Conservation (phyloP, 2,888 invertebrate species). For the Platerodrilus igneus region DNA sequence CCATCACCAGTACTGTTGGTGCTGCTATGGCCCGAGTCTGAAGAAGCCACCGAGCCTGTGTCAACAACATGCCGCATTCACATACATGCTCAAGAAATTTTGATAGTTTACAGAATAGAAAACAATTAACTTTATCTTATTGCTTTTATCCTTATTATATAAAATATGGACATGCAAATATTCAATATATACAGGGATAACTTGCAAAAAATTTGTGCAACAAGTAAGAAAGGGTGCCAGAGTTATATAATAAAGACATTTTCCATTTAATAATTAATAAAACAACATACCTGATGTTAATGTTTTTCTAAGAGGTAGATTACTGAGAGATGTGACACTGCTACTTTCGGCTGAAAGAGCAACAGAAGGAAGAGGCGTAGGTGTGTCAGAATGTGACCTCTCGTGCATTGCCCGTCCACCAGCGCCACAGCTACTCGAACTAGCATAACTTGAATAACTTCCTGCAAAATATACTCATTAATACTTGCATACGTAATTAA, state of each 20-base stretch:
- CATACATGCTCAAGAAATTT: slow-evolving; percentile 31
- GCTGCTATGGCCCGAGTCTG: slow-evolving; percentile 85
- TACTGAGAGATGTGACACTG: slow-evolving; percentile 88
- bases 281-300: slow-evolving; percentile 59
- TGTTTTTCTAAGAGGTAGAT: slow-evolving; percentile 82
- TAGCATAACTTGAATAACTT: slow-evolving; percentile 54
- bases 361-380: slow-evolving; percentile 76
- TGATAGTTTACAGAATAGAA: slow-evolving; percentile 7
- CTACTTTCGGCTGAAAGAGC: slow-evolving; percentile 92
- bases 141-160: too few species aligned
- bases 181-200: too few species aligned
- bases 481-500: too few species aligned
- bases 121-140: too few species aligned
- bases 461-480: too few species aligned
- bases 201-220: too few species aligned
- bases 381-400: slow-evolving; percentile 85
- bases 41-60: slow-evolving; percentile 83
- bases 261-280: slow-evolving; percentile 6
- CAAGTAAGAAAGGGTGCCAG: too few species aligned
- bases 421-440: slow-evolving; percentile 46
- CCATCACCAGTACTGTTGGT: slow-evolving; percentile 58
- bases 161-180: too few species aligned
- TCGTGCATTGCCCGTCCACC: slow-evolving; percentile 70
- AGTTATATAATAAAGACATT: too few species aligned
- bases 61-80: slow-evolving; percentile 38